Evolutionary conservation across 2,888 invertebrate species (phyloP), one percentile per base, ranked within the genome.

Genomic region (Drosophila mayaguana): DNA sequence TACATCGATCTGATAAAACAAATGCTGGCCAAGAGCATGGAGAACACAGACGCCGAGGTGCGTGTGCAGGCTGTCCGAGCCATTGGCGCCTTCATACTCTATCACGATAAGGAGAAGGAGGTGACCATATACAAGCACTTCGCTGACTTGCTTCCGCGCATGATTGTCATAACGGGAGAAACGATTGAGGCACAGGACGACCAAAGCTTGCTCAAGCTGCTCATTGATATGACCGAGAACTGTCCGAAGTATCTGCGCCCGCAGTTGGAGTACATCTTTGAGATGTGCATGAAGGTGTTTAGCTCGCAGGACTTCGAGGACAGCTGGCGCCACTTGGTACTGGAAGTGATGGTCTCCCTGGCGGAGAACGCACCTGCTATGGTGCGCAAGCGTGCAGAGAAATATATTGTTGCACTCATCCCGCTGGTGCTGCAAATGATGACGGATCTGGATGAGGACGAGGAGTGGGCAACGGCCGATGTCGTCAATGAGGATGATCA

Each of bases 301-400:
- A 95, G 95, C 68, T 95, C 96, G 88, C 92, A 94, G n/a, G 95
- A 96, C 38, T 94, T 96, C 40, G 95, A 95, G 72, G 96, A 97
- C 91, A 95, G 96, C 67, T 97, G 97, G 96, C 95, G 98, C 28
- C 98, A 99, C 92, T 94, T 99, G 67, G 96, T 97, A 0, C 94
- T 99, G 42, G 99, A 99, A 93, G 96, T 97, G 14, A 94, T 96
- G 93, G 96, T 98, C 72, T 95, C 95, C 3, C 78, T 93, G 75
- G 96, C 98, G 50, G 99, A 99, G 94, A 97, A 97, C 36, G 98
- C 98, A 8, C 97, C 99, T 0, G 97, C 98, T 4, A 98, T 98
- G 97, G 96, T 99, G 45, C 95, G 99, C 66, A 99, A 99, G 93
- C 96, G 96, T 77, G 97, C 97, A 16, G 95, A 95, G 36, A 96